Evolutionary conservation across 2,888 invertebrate species (phyloP), one percentile per base, ranked within the genome.

Genomic region (Caenorhabditis uteleia): DNA sequence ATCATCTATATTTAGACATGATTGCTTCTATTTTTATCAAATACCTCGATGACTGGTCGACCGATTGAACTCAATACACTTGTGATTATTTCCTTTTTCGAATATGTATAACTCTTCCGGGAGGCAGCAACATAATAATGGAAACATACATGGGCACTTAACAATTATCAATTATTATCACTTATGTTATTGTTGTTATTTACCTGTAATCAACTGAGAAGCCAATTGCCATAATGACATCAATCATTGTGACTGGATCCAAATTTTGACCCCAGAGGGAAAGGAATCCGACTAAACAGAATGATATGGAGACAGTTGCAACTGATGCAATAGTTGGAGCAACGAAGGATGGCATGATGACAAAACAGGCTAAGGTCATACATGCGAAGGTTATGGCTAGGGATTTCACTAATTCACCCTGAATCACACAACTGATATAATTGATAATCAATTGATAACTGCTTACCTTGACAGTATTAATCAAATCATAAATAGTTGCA

Each of bases 121-220:
- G 56, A 21, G n/a, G n/a, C n/a, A 6, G 53, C 60, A 27, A 61
- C 56, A 48, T 73, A 69, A 46, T 92, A 94, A 0, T 93, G 92
- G 82, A 93, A 94, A 81, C 93, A 93, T 69, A 94, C 93, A 83
- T 94, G 94, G 2, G 93, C 93, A 0, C 93, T n/a, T n/a, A n/a
- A n/a, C n/a, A n/a, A n/a, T n/a, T n/a, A n/a, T n/a, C n/a, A n/a
- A n/a, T n/a, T n/a, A n/a, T n/a, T n/a, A n/a, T n/a, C n/a, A n/a
- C n/a, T n/a, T n/a, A n/a, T n/a, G n/a, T n/a, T n/a, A n/a, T n/a
- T n/a, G n/a, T n/a, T n/a, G n/a, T n/a, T n/a, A n/a, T n/a, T n/a
- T n/a, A n/a, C n/a, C n/a, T 66, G 83, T 93, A 94, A 83, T 94
- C 94, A 0, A 94, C 93, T 10, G 92, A 92, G 86, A 94, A 94